phyloP scores from a whole-genome alignment of 1,140 invertebrate genomes.

The Listronotus oregonensis region DNA sequence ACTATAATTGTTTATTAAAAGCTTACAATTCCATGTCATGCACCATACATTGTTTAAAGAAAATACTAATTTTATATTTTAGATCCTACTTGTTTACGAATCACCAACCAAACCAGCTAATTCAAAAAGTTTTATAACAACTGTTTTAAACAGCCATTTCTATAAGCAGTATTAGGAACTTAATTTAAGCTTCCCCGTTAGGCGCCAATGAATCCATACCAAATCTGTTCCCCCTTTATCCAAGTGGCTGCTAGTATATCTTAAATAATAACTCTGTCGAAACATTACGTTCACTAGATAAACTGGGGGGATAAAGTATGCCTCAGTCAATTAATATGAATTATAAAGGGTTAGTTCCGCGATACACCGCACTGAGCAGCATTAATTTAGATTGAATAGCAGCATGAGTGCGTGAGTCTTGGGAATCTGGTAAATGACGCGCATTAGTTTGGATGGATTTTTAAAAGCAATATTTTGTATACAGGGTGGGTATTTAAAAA shows the following conservation, averaged over 20 bases:
- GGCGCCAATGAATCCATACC: slow-evolving; percentile 28
- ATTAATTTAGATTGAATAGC: slow-evolving; percentile 36
- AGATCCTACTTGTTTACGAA: too few species aligned
- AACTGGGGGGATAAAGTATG: slow-evolving; percentile 36
- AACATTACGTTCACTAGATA: slow-evolving; percentile 37
- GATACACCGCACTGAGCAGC: slow-evolving; percentile 29
- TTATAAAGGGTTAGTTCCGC: slow-evolving; percentile 35
- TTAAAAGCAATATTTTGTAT: too few species aligned
- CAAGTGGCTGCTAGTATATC: slow-evolving; percentile 29
- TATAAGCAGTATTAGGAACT: too few species aligned
- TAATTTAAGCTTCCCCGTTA: slow-evolving; percentile 1
- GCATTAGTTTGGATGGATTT: too few species aligned
- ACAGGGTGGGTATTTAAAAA: too few species aligned
- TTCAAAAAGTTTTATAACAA: too few species aligned
- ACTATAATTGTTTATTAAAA: too few species aligned
- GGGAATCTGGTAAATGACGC: slow-evolving; percentile 2
- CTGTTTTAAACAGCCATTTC: too few species aligned
- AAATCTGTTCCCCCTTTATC: slow-evolving; percentile 34
- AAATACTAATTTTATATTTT: too few species aligned
- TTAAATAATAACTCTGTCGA: slow-evolving; percentile 39
- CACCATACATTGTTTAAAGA: too few species aligned
- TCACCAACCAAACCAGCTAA: too few species aligned
- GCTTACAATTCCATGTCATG: too few species aligned
- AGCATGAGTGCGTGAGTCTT: slow-evolving; percentile 15
- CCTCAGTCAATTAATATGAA: slow-evolving; percentile 38